These are phyloP conservation scores for Protophormia terraenovae DNA, from an alignment of 2,888 invertebrate genomes.

Conservation along the genomic window DNA sequence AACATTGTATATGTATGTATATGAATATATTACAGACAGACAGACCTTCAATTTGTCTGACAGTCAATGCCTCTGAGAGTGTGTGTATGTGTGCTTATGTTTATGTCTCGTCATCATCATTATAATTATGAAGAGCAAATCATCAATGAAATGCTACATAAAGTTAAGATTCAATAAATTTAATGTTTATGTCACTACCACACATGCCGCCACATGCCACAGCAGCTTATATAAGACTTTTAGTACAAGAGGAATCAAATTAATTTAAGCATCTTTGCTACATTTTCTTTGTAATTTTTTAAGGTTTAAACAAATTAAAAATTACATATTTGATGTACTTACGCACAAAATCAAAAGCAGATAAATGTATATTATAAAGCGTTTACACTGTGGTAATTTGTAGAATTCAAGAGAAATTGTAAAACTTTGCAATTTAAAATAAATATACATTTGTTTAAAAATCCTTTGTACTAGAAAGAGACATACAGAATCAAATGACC, in stretches of 20 bases:
- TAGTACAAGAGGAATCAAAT: constrained; percentile 6
- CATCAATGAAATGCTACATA: constrained; percentile 48
- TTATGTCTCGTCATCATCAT: neutral
- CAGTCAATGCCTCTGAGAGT: neutral
- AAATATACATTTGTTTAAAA: too few relatives aligned
- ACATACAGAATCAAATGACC: too few relatives aligned
- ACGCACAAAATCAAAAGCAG: neutral
- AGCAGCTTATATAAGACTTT: neutral
- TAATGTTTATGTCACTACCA: constrained; percentile 28
- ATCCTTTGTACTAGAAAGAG: too few relatives aligned
- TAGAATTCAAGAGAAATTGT: neutral
- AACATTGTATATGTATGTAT: too few relatives aligned
- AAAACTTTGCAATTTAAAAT: too few relatives aligned
- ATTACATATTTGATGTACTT: neutral
- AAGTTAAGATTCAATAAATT: constrained; percentile 55
- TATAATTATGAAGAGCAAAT: constrained; percentile 33
- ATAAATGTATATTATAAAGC: neutral
- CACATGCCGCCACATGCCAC: neutral
- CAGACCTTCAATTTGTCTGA: neutral
- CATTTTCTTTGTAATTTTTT: neutral
- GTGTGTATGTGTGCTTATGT: neutral
- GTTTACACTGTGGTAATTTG: neutral
- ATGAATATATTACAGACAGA: neutral
- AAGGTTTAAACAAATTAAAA: neutral
- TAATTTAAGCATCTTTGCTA: neutral